Evolutionary conservation across 2,888 invertebrate species (phyloP).

Genomic region (Orchesella flavescens): DNA sequence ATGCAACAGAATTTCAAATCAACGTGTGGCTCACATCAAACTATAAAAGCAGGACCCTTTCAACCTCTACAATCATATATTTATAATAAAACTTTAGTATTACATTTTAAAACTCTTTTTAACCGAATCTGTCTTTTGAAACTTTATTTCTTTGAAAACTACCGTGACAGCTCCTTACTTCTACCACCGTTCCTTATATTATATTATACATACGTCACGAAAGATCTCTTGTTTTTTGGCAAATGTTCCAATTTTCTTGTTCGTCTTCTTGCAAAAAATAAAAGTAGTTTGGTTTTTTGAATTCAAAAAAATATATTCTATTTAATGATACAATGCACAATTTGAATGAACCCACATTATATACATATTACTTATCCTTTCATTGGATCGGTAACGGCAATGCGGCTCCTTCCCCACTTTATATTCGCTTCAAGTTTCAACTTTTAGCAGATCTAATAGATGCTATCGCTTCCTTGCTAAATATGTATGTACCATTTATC

Average conservation of each 20-base stretch:
- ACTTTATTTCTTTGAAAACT: constrained; percentile 22
- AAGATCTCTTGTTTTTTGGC: constrained; percentile 43
- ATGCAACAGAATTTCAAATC: constrained; percentile 29
- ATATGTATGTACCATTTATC: too few relatives aligned
- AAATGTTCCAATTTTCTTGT: constrained; percentile 18
- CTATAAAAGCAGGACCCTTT: too few relatives aligned
- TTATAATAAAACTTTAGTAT: background rate
- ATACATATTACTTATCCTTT: too few relatives aligned
- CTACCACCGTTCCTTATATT: constrained; percentile 3
- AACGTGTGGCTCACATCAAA: background rate
- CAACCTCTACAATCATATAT: background rate
- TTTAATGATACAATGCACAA: constrained; percentile 14
- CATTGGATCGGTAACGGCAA: background rate
- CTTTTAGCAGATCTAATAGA: too few relatives aligned
- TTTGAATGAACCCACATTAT: too few relatives aligned
- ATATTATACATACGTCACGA: constrained; percentile 19
- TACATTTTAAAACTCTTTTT: background rate
- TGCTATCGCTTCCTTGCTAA: too few relatives aligned
- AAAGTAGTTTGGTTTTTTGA: constrained; percentile 19
- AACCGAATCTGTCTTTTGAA: background rate
- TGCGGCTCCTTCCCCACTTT: background rate
- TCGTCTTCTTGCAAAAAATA: constrained; percentile 8
- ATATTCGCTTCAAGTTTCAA: too few relatives aligned
- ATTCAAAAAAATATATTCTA: constrained; percentile 40
- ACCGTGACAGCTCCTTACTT: constrained; percentile 38